A percentile compares a stretch with the other conserved stretches of the same genome.
Evolutionary conservation across 2,797 vertebrate genomes (phyloP).

Genomic region (Staurois parvus): DNA sequence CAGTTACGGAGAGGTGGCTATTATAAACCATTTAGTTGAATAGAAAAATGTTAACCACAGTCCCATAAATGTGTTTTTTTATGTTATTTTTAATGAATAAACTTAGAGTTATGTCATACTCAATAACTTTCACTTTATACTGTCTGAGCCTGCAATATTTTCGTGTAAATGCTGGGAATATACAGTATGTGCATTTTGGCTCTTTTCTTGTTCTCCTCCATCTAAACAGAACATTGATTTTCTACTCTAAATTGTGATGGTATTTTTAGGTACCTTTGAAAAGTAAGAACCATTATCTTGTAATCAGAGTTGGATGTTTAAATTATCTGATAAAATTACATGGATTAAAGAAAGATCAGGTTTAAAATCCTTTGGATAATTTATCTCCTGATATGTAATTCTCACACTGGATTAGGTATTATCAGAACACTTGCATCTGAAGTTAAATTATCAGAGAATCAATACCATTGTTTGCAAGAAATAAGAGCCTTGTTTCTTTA

Average conservation of each 20-base stretch:
- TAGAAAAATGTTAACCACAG: too few relatives aligned
- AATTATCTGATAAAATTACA: constrained; percentile 59
- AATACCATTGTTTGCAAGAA: constrained; percentile 56
- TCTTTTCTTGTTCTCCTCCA: background rate
- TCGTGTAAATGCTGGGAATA: background rate
- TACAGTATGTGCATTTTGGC: background rate
- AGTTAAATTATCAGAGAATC: constrained; percentile 50
- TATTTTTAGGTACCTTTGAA: constrained; percentile 49
- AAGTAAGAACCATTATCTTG: constrained; percentile 46
- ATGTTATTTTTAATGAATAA: too few relatives aligned
- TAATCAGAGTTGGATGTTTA: constrained; percentile 43
- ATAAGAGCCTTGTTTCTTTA: constrained; percentile 56
- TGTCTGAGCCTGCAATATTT: too few relatives aligned
- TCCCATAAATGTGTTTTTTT: too few relatives aligned
- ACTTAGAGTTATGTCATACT: too few relatives aligned
- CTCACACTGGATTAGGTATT: constrained; percentile 48
- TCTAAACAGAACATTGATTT: background rate
- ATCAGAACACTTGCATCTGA: constrained; percentile 48
- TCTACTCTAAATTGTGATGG: constrained; percentile 12
- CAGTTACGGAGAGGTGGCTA: too few relatives aligned
- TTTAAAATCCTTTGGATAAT: constrained; percentile 59
- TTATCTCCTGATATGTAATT: constrained; percentile 53
- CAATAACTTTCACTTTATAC: too few relatives aligned
- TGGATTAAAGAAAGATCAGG: constrained; percentile 49
- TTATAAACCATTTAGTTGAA: too few relatives aligned